A percentile compares a stretch with the other conserved stretches of the same genome.
Evolutionary conservation across 1,140 invertebrate species (phyloP).

Genomic region (Caenorhabditis briggsae): DNA sequence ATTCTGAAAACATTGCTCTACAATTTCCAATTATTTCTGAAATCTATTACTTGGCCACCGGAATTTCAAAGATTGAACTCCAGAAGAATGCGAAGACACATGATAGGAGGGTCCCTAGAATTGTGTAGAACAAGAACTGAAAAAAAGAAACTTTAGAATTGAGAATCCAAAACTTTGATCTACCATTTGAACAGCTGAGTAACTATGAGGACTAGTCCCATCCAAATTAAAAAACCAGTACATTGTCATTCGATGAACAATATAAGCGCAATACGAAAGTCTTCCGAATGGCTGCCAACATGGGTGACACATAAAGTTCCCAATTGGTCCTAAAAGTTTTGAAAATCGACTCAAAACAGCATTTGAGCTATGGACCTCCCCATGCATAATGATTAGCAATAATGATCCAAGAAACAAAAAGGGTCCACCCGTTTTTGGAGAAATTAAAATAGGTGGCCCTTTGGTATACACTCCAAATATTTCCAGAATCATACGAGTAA

Average conservation of each 20-base stretch:
- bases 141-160: background rate
- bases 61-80: slow-evolving; percentile 63
- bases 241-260: slow-evolving; percentile 50
- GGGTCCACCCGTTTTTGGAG: slow-evolving; percentile 39
- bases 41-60: slow-evolving; percentile 27
- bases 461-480: slow-evolving; percentile 7
- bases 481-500: slow-evolving; percentile 32
- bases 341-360: background rate
- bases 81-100: slow-evolving; percentile 59
- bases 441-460: slow-evolving; percentile 46
- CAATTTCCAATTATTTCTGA: background rate
- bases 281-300: slow-evolving; percentile 56
- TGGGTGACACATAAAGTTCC: slow-evolving; percentile 42
- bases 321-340: slow-evolving; percentile 50
- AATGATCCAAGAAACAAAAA: slow-evolving; percentile 55
- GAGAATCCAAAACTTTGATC: background rate
- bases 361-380: slow-evolving; percentile 1
- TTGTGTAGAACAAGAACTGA: slow-evolving; percentile 50
- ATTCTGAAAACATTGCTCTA: background rate
- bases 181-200: slow-evolving; percentile 34
- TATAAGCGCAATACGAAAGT: slow-evolving; percentile 54
- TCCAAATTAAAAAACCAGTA: slow-evolving; percentile 57
- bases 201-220: slow-evolving; percentile 42
- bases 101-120: slow-evolving; percentile 51
- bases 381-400: slow-evolving; percentile 51